Conservation (phyloP, 2,113 vertebrate genomes). For the Pungitius pungitius region DNA sequence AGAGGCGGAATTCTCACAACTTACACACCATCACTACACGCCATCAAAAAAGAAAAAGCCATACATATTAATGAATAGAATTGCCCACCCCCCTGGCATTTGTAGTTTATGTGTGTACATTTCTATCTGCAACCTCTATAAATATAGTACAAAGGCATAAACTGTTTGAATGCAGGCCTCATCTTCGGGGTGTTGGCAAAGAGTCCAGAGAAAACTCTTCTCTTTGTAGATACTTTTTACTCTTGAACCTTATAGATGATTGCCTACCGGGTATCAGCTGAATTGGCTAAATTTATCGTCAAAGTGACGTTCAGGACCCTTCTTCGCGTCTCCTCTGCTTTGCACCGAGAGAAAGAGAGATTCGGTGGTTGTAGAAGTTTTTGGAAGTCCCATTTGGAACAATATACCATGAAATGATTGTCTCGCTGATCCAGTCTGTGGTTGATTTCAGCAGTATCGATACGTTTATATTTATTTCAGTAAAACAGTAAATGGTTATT, state of each 20-base stretch:
- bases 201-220: slow-evolving; percentile 18
- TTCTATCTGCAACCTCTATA: slow-evolving; percentile 10
- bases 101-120: background rate
- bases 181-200: slow-evolving; percentile 1
- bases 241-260: slow-evolving; percentile 31
- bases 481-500: background rate
- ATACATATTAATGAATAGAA: slow-evolving; percentile 65
- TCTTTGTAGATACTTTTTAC: background rate
- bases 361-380: background rate
- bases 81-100: slow-evolving; percentile 20
- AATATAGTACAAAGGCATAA: slow-evolving; percentile 13
- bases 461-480: background rate
- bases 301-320: background rate
- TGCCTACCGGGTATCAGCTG: background rate
- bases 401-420: background rate
- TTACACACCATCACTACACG: slow-evolving; percentile 5
- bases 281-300: background rate
- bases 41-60: slow-evolving; percentile 43
- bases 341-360: background rate
- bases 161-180: slow-evolving; percentile 8
- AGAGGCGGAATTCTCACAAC: slow-evolving; percentile 40
- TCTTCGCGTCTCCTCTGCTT: slow-evolving; percentile 17
- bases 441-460: background rate
- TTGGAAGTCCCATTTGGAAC: background rate
- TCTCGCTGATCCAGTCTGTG: background rate